Evolutionary conservation across 2,888 invertebrate genomes (phyloP).

Genomic region (Panzeria rudis): DNA sequence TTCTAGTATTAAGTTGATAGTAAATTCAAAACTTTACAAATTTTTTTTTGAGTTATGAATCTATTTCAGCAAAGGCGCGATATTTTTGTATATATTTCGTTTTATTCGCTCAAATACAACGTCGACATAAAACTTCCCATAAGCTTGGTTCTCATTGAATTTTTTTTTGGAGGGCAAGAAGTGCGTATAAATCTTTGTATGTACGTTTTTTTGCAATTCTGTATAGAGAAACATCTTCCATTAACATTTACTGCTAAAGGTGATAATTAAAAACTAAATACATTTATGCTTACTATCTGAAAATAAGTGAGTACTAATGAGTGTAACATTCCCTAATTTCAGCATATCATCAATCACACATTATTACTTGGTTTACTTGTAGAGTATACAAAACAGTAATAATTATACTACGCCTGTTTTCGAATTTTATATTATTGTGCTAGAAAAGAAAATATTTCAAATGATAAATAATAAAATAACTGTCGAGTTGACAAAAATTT

Average conservation of each 20-base stretch:
- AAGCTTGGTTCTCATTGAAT: too few relatives aligned
- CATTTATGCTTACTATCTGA: not conserved
- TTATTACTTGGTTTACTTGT: not conserved
- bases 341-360: not conserved
- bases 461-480: too few relatives aligned
- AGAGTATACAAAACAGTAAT: not conserved
- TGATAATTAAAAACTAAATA: conserved; percentile 36
- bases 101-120: not conserved
- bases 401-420: too few relatives aligned
- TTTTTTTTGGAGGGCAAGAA: too few relatives aligned
- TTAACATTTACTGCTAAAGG: conserved; percentile 49
- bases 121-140: too few relatives aligned
- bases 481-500: too few relatives aligned
- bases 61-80: too few relatives aligned
- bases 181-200: not conserved
- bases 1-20: too few relatives aligned
- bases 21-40: too few relatives aligned
- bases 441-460: too few relatives aligned
- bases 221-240: not conserved
- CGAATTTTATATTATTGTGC: too few relatives aligned
- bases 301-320: not conserved
- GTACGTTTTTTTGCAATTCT: not conserved
- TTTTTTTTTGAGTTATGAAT: too few relatives aligned
- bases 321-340: not conserved
- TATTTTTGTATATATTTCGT: not conserved